phyloP scores from a whole-genome alignment of 2,888 invertebrate genomes.

The Drosophila meridionalis region DNA sequence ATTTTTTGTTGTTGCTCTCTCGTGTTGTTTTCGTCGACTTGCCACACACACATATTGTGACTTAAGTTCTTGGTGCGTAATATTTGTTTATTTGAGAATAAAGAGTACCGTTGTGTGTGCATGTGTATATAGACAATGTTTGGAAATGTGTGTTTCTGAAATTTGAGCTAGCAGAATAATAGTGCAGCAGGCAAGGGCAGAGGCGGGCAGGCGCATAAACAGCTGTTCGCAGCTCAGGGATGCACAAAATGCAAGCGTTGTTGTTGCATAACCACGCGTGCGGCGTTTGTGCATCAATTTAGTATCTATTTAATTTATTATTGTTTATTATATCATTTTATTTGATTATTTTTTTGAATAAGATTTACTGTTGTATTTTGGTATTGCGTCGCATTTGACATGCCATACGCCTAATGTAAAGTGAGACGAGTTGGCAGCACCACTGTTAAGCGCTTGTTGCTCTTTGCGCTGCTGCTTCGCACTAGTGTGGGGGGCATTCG shows the following conservation, averaged over 20 bases:
- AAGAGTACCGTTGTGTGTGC: neutral
- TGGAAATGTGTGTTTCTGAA: slow-evolving; percentile 37
- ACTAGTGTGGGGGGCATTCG: slow-evolving; percentile 54
- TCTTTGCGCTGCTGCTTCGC: slow-evolving; percentile 56
- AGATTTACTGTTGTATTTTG: neutral
- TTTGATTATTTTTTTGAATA: neutral
- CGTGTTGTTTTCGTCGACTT: slow-evolving; percentile 53
- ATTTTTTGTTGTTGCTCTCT: slow-evolving; percentile 46
- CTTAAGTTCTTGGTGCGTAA: slow-evolving; percentile 59
- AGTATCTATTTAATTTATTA: neutral
- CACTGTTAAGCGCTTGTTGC: slow-evolving; percentile 57
- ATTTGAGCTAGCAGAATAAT: slow-evolving; percentile 45
- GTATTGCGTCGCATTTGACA: slow-evolving; percentile 58
- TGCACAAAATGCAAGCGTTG: slow-evolving; percentile 47
- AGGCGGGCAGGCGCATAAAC: slow-evolving; percentile 47
- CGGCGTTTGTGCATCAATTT: neutral
- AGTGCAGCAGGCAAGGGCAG: slow-evolving; percentile 23
- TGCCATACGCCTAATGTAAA: slow-evolving; percentile 11
- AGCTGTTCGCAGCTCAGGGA: slow-evolving; percentile 56
- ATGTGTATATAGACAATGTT: neutral
- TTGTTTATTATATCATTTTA: neutral
- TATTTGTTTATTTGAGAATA: slow-evolving; percentile 22
- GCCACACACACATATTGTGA: slow-evolving; percentile 46
- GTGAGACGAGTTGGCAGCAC: slow-evolving; percentile 48
- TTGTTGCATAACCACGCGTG: slow-evolving; percentile 53